Base-by-base conservation (phyloP, 2,113 vertebrate species). In the Catagonus wagneri region DNA sequence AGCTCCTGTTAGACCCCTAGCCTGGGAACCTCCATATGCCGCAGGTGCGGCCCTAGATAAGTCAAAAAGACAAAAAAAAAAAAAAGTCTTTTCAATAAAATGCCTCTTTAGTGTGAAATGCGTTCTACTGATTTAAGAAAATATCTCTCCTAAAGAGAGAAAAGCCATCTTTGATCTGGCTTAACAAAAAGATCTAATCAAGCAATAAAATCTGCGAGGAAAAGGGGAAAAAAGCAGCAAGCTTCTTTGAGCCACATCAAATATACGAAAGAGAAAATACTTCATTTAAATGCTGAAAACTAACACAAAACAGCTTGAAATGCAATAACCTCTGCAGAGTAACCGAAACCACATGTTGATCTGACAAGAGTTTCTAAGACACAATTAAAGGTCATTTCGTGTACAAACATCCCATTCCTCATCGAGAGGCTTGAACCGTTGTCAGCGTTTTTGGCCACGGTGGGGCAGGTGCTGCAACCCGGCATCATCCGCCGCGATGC, bases 171-270 rank as follows among this genome's bases (percentile, higher is more conserved):
- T 98, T 98, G 98, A 98, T 96, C 96, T 98, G 97, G 96, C 96
- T 96, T 93, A 96, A 95, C 97, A 98, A 97, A 98, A 97, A 98
- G 98, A 98, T 95, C 94, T 97, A 98, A 97, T 96, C 97, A 97
- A 98, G 98, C 96, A 98, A 98, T 96, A 96, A 96, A 95, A 97
- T 95, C 98, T 98, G 94, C 50, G 16, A 29, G 75, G 0, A 5
- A 32, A 97, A 96, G 94, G 89, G 91, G 17, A 34, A 4, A 6
- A 25, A 93, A 90, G 2, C 25, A 22, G 15, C 63, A 84, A 74
- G 91, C 91, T 97, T 97, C 97, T 97, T 90, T 96, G 97, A 98
- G 97, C 97, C 98, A 98, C 98, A 98, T 96, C 95, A 97, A 98
- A 96, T 96, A 96, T 94, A 94, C 79, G 96, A 98, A 39, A 96